Evolutionary conservation across 1,140 invertebrate genomes (phyloP).

Genomic region (Belonocnema kinseyi): DNA sequence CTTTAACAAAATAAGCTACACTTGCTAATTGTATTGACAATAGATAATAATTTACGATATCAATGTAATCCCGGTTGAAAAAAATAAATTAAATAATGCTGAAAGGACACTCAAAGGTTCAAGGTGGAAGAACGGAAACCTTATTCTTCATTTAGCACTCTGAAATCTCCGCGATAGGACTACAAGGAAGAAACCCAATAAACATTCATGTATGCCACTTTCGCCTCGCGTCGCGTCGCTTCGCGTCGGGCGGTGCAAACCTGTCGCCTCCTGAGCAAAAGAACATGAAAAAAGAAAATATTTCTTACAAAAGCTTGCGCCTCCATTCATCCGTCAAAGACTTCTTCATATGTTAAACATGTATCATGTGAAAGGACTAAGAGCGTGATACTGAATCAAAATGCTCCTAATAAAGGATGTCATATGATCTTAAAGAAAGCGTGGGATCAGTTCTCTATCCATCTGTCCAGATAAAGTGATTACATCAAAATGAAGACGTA

Average conservation of each 20-base stretch:
- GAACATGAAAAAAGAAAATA: conserved; percentile 34
- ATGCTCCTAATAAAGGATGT: conserved; percentile 61
- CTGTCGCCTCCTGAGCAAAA: conserved; percentile 45
- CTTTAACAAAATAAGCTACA: too few species aligned
- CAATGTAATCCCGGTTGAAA: too few species aligned
- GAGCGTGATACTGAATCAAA: conserved; percentile 65
- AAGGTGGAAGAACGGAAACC: conserved; percentile 41
- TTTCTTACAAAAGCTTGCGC: conserved; percentile 52
- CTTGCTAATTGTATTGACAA: too few species aligned
- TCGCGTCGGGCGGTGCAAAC: conserved; percentile 48
- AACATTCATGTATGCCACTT: conserved; percentile 50
- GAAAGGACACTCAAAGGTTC: background rate
- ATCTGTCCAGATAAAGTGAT: conserved; percentile 28
- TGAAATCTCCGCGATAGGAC: conserved; percentile 35
- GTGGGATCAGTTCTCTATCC: conserved; percentile 56
- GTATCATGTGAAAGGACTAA: conserved; percentile 42
- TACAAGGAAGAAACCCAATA: conserved; percentile 51
- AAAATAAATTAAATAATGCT: too few species aligned
- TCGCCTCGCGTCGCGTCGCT: conserved; percentile 24
- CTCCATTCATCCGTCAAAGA: conserved; percentile 49
- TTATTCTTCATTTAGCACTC: conserved; percentile 34
- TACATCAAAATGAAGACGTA: background rate
- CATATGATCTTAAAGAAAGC: conserved; percentile 54
- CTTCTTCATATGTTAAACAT: conserved; percentile 61
- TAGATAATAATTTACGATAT: too few species aligned